Evolutionary conservation across 2,113 vertebrate genomes (phyloP).

Genomic region (Takifugu flavidus): DNA sequence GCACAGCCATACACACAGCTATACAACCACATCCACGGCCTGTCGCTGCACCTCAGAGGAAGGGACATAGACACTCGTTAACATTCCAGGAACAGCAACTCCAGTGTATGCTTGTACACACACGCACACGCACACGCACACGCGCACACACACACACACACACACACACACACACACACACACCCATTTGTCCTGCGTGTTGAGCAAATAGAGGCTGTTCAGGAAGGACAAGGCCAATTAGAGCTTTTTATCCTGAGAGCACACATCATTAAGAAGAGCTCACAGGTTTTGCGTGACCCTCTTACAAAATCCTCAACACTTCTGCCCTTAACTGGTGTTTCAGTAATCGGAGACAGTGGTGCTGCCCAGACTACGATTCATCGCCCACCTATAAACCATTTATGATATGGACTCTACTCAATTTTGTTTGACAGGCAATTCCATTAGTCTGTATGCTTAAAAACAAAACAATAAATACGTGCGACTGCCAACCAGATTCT

Average conservation of each 20-base stretch:
- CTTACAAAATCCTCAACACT: slow-evolving; percentile 3
- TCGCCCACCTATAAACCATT: background rate
- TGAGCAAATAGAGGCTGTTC: slow-evolving; percentile 68
- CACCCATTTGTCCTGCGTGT: slow-evolving; percentile 59
- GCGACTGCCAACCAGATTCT: background rate
- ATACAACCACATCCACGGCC: background rate
- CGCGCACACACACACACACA: slow-evolving; percentile 15
- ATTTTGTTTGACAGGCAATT: background rate
- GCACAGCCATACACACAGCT: slow-evolving; percentile 5
- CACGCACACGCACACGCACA: slow-evolving; percentile 10
- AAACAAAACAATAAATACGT: background rate
- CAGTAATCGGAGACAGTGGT: slow-evolving; percentile 1
- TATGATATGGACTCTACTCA: background rate
- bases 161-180: slow-evolving; percentile 12
- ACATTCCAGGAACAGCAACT: slow-evolving; percentile 47
- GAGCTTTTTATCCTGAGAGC: slow-evolving; percentile 66
- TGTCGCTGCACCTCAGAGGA: slow-evolving; percentile 23
- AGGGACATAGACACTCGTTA: slow-evolving; percentile 37
- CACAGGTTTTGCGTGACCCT: slow-evolving; percentile 2
- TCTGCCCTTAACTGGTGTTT: slow-evolving; percentile 4
- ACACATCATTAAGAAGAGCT: slow-evolving; percentile 66
- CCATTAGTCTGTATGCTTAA: background rate
- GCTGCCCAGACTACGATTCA: background rate
- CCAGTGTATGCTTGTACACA: slow-evolving; percentile 21
- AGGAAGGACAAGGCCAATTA: slow-evolving; percentile 67